Percentiles rank a stretch among this genome's conserved stretches.
Conservation (phyloP, 2,888 invertebrate genomes). For the Macrophya alboannulata region DNA sequence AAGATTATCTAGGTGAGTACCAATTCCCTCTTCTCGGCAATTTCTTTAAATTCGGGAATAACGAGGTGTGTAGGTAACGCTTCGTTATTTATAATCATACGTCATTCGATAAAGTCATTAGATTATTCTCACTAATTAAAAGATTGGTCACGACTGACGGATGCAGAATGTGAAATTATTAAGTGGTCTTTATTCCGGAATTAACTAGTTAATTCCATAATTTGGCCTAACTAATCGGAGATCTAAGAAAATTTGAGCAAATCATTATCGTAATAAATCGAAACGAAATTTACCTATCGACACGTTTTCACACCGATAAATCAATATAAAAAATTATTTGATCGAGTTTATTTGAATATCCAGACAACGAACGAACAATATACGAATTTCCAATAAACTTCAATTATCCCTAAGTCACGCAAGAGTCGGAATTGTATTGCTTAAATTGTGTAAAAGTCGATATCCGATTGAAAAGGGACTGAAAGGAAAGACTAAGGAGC, state of each 20-base stretch:
- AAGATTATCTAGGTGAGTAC: conserved; percentile 40
- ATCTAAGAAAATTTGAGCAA: background rate
- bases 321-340: conserved; percentile 28
- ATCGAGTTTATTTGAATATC: conserved; percentile 20
- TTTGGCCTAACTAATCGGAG: background rate
- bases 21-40: background rate
- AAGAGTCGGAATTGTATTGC: conserved; percentile 12
- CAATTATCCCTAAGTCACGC: conserved; percentile 47
- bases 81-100: conserved; percentile 35
- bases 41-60: background rate
- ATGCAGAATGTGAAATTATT: conserved; percentile 22
- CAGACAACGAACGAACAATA: conserved; percentile 13
- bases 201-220: conserved; percentile 17
- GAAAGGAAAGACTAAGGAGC: background rate
- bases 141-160: conserved; percentile 32
- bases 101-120: conserved; percentile 33
- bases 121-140: conserved; percentile 38
- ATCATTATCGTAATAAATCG: background rate
- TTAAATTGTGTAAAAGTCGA: conserved; percentile 41
- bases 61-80: conserved; percentile 21
- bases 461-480: conserved; percentile 21
- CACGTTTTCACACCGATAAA: conserved; percentile 16
- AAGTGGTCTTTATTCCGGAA: background rate
- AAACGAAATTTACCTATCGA: background rate
- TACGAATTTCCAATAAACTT: conserved; percentile 48